phyloP scores from a whole-genome alignment of 2,113 vertebrate genomes.

The Phycodurus eques region DNA sequence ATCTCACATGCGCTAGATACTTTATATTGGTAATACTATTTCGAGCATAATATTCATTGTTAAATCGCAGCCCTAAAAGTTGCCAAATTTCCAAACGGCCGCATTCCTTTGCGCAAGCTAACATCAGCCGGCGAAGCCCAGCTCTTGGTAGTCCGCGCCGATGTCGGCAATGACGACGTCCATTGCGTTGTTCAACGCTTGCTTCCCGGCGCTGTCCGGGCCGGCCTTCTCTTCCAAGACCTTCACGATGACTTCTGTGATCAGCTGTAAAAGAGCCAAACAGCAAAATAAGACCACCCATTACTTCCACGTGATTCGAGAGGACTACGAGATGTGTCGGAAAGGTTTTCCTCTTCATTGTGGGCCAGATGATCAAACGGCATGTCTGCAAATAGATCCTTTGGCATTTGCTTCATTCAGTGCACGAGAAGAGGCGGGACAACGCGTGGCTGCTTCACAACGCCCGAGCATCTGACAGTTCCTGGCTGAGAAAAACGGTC shows the following conservation, averaged over 20 bases:
- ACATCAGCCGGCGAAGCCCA: slow-evolving; percentile 61
- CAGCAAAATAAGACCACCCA: background rate
- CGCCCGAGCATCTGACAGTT: too few species aligned
- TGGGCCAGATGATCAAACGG: too few species aligned
- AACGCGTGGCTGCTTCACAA: too few species aligned
- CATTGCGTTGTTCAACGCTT: slow-evolving; percentile 61
- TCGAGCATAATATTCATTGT: background rate
- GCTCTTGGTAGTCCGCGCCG: slow-evolving; percentile 63
- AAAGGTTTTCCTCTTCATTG: background rate
- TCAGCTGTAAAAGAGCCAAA: slow-evolving; percentile 48
- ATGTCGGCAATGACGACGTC: slow-evolving; percentile 55
- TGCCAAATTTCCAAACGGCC: slow-evolving; percentile 2
- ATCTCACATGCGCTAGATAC: background rate
- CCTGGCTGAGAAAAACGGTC: too few species aligned
- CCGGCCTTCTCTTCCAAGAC: slow-evolving; percentile 66
- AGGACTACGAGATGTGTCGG: background rate
- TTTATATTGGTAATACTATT: background rate
- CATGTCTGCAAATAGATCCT: too few species aligned
- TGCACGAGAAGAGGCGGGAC: background rate
- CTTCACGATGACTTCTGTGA: slow-evolving; percentile 57
- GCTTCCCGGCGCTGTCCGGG: slow-evolving; percentile 53
- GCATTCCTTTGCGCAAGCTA: background rate
- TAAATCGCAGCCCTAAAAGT: background rate
- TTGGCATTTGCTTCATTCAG: too few species aligned
- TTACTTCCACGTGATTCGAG: background rate